Evolutionary conservation across 2,113 vertebrate genomes (phyloP).

Genomic region (Sphaerodactylus townsendi): DNA sequence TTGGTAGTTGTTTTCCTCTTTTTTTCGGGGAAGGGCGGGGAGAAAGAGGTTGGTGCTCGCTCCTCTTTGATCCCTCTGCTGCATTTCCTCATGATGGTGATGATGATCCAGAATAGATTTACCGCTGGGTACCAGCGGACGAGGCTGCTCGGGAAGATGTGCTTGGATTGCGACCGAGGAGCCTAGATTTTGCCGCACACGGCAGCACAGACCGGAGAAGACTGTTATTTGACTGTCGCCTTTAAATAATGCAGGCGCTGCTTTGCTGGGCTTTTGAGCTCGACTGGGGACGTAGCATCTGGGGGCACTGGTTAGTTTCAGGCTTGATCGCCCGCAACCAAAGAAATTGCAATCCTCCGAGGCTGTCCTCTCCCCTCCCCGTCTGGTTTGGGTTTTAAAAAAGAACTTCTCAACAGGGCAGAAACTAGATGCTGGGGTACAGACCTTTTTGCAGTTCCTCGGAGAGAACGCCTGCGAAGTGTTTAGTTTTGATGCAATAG

Average conservation of each 20-base stretch:
- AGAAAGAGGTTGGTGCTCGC: neutral
- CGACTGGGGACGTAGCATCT: neutral
- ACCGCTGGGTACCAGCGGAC: neutral
- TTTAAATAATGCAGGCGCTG: neutral
- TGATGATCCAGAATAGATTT: neutral
- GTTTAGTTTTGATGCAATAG: slow-evolving; percentile 14
- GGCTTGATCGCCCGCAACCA: neutral
- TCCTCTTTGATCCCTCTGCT: neutral
- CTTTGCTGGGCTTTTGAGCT: neutral
- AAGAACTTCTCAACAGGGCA: neutral
- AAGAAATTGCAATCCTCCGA: neutral
- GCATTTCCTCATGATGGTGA: neutral
- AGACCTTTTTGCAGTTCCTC: neutral
- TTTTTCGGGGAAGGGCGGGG: too few species aligned
- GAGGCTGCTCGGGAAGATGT: slow-evolving; percentile 10
- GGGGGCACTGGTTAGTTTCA: neutral
- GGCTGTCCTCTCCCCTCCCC: neutral
- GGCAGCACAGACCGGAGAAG: neutral
- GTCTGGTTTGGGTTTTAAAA: neutral
- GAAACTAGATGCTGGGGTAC: neutral
- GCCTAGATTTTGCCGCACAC: slow-evolving; percentile 12
- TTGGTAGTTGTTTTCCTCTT: neutral
- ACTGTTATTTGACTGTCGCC: neutral
- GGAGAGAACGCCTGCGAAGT: neutral
- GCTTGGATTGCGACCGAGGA: slow-evolving; percentile 1